phyloP scores from a whole-genome alignment of 2,113 vertebrate genomes.

The Crotalus horridus region DNA sequence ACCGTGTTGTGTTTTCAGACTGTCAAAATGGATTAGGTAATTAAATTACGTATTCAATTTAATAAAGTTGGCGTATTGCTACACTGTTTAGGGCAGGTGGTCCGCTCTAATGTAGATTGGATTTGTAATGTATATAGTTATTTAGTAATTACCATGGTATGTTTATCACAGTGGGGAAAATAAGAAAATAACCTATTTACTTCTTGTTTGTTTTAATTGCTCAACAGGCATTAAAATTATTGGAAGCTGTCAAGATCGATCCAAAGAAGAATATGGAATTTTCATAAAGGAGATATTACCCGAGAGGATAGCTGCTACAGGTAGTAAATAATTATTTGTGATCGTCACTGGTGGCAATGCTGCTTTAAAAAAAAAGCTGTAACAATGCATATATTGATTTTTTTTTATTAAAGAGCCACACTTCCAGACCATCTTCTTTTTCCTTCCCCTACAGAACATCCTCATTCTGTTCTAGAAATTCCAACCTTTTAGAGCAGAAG shows the following conservation, averaged over 20 bases:
- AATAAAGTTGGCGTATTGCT: background rate
- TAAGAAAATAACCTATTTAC: slow-evolving; percentile 25
- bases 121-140: slow-evolving; percentile 18
- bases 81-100: slow-evolving; percentile 4
- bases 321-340: slow-evolving; percentile 65
- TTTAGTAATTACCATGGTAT: background rate
- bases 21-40: slow-evolving; percentile 84
- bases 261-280: slow-evolving; percentile 83
- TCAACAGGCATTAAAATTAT: slow-evolving; percentile 82
- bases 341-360: background rate
- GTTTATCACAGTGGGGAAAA: slow-evolving; percentile 1
- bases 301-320: slow-evolving; percentile 75
- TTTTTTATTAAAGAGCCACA: background rate
- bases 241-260: slow-evolving; percentile 77
- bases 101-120: background rate
- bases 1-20: slow-evolving; percentile 77
- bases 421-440: background rate
- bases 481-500: background rate
- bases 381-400: background rate
- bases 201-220: slow-evolving; percentile 10
- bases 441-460: background rate
- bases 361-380: background rate
- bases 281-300: slow-evolving; percentile 82
- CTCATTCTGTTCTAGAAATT: background rate
- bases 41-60: background rate